These are phyloP conservation scores for Clunio marinus DNA, from an alignment of 2,888 invertebrate species.

Conservation along the genomic window DNA sequence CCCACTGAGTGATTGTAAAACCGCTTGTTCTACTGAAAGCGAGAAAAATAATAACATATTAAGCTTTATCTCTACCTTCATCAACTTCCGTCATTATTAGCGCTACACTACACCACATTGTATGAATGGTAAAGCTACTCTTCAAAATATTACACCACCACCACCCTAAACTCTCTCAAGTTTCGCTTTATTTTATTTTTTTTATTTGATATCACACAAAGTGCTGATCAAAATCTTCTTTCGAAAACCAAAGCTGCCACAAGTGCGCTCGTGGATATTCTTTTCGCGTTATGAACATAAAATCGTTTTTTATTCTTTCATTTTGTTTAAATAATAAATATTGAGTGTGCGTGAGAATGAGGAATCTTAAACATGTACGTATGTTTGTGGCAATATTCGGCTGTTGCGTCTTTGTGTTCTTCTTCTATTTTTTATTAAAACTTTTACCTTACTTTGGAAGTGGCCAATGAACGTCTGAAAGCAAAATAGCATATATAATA, in stretches of 20 bases:
- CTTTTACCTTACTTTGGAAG: no score
- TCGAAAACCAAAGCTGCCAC: not conserved
- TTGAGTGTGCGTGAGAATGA: constrained; percentile 12
- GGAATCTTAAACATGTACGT: constrained; percentile 12
- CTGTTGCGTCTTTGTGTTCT: no score
- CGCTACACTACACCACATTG: constrained; percentile 1
- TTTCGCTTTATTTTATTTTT: no score
- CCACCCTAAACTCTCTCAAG: not conserved
- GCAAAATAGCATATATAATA: not conserved
- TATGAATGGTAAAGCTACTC: not conserved
- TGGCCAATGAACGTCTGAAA: no score
- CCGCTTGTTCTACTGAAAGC: not conserved
- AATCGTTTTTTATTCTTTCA: not conserved
- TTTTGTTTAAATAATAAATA: not conserved
- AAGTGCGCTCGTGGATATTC: constrained; percentile 9
- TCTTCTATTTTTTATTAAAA: no score
- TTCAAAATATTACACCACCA: not conserved
- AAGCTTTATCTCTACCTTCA: constrained; percentile 14
- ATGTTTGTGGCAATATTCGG: no score
- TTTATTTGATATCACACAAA: no score
- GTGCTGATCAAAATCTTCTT: not conserved
- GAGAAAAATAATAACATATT: constrained; percentile 5
- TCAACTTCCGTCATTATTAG: not conserved
- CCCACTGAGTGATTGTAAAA: not conserved
- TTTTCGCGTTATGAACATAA: not conserved